Evolutionary conservation across 2,113 vertebrate genomes (phyloP), one percentile per base, ranked within the genome.

Genomic region (Poeciliopsis prolifica): DNA sequence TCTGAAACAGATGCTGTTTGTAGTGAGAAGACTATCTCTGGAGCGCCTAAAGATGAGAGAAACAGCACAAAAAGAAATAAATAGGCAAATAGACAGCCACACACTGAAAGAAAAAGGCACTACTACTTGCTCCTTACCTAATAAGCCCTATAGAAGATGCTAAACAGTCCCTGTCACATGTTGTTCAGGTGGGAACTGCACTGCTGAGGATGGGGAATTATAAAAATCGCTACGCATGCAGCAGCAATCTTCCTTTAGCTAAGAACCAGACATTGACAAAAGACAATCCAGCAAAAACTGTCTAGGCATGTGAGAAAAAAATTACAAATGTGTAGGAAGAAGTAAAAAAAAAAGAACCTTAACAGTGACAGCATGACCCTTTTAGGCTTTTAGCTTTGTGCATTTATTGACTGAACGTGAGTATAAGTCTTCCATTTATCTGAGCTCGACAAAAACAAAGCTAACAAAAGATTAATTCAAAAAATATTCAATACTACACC

Each of bases 1-100:
- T 85, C 65, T 26, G 28, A 66, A 85, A 92, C 91, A 92, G 90
- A 90, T 89, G 90, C 78, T 84, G 88, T 90, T 88, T 89, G 87
- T 79, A 78, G 78, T 44, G 61, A 70, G 74, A 12, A 17, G 5
- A 48, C 44, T 48, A 48, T 48, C 44, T 48, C 44, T 48, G 67
- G 89, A 86, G 89, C 67, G 78, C 85, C 82, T 74, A 31, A 51
- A 63, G 61, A 82, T 75, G 35, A 79, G 76, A 85, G 62, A 73
- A 70, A 51, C 24, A 76, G 35, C 58, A 61, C 26, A 62, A 72
- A 66, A 74, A 42, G 63, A 61, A 60, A 83, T 69, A 65, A 70
- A 75, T 42, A 87, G 24, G 30, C 26, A 86, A 51, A 48, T 62
- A 62, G 60, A 26, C 10, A 70, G 54, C 54, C 61, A 40, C 19